Conservation (phyloP, 2,888 invertebrate genomes). For the Leistus spinibarbis region DNA sequence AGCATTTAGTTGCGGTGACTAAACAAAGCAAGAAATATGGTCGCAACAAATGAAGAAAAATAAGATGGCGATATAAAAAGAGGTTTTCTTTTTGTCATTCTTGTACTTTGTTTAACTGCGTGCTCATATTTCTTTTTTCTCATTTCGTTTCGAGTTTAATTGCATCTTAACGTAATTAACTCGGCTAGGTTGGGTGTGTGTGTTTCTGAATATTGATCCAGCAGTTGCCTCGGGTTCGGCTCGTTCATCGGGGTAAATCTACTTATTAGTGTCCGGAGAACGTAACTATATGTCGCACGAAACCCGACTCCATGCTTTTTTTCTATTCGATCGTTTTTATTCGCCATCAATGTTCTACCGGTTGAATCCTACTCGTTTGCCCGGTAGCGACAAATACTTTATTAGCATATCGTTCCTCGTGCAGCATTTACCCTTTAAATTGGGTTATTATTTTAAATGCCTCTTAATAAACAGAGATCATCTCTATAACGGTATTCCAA, state of each 20-base stretch:
- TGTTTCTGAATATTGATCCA: constrained; percentile 17
- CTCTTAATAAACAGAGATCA: background rate
- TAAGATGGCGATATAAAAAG: background rate
- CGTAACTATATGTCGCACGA: background rate
- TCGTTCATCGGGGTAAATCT: constrained; percentile 9
- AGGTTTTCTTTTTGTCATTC: background rate
- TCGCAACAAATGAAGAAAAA: background rate
- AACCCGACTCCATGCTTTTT: background rate
- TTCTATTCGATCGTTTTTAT: background rate
- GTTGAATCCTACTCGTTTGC: too few relatives aligned
- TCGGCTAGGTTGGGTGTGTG: constrained; percentile 4
- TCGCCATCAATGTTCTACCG: background rate
- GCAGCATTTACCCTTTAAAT: constrained; percentile 5
- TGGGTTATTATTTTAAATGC: constrained; percentile 9
- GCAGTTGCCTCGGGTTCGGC: background rate
- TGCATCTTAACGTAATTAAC: constrained; percentile 21
- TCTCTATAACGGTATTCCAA: too few relatives aligned
- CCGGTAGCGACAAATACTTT: background rate
- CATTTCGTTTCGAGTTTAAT: constrained; percentile 11
- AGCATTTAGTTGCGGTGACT: background rate
- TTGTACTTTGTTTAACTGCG: constrained; percentile 17
- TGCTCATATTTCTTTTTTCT: constrained; percentile 21
- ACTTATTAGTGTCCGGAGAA: constrained; percentile 13
- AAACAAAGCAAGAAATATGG: background rate
- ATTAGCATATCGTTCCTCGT: constrained; percentile 9